These are phyloP conservation scores for Cheilosia urbana DNA, from an alignment of 2,888 invertebrate species.

Conservation along the genomic window DNA sequence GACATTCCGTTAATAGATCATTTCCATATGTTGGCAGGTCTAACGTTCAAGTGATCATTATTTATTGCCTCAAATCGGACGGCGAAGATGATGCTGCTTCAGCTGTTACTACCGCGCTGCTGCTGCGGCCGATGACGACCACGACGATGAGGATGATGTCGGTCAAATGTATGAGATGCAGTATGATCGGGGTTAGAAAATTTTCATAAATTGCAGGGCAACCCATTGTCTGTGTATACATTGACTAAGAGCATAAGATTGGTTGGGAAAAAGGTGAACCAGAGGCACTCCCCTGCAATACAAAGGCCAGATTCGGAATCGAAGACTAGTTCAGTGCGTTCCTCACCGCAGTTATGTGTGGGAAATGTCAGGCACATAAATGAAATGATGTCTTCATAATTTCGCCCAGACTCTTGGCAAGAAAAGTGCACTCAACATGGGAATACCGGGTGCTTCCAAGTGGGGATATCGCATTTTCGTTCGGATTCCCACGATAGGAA, in stretches of 20 bases:
- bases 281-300: conserved; percentile 68
- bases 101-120: not conserved
- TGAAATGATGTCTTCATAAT: conserved; percentile 70
- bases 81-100: conserved; percentile 15
- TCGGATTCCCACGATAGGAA: conserved; percentile 28
- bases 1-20: conserved; percentile 54
- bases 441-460: not conserved
- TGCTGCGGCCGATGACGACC: conserved; percentile 37
- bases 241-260: conserved; percentile 25
- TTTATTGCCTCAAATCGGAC: conserved; percentile 55
- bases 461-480: conserved; percentile 11
- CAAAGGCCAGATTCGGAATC: conserved; percentile 66
- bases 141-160: conserved; percentile 45
- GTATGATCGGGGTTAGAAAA: conserved; percentile 27
- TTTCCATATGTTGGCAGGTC: conserved; percentile 51
- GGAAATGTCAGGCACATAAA: conserved; percentile 72
- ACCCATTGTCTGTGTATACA: conserved; percentile 28
- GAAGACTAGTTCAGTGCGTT: conserved; percentile 67
- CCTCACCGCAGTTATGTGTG: conserved; percentile 53
- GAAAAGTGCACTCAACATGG: not conserved
- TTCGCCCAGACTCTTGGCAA: conserved; percentile 12
- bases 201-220: conserved; percentile 65
- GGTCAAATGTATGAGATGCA: conserved; percentile 62
- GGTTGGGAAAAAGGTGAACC: conserved; percentile 65
- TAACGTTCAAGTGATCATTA: conserved; percentile 42